phyloP scores from a whole-genome alignment of 2,797 vertebrate species.

The Tamandua tetradactyla region DNA sequence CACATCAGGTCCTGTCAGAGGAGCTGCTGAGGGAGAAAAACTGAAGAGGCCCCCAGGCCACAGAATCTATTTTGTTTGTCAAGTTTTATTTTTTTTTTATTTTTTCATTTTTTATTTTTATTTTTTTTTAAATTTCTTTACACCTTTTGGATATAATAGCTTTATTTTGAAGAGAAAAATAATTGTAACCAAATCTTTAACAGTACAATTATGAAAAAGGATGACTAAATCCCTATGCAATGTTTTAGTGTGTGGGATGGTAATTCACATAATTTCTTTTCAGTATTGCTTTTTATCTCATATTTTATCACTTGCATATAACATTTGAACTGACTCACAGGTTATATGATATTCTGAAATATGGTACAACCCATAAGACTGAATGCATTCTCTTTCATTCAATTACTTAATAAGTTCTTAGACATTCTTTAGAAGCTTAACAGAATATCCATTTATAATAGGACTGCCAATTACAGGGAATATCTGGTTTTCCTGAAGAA shows the following conservation, averaged over 20 bases:
- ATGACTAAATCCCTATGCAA: constrained; percentile 48
- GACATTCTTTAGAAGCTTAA: constrained; percentile 77
- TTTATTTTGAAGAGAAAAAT: constrained; percentile 61
- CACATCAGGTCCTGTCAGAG: too few relatives aligned
- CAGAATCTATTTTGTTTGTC: too few relatives aligned
- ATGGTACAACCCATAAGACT: constrained; percentile 45
- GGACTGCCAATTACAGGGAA: constrained; percentile 62
- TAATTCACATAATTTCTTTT: constrained; percentile 64
- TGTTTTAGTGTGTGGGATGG: constrained; percentile 59
- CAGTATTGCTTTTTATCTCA: constrained; percentile 67
- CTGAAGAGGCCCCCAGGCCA: too few relatives aligned
- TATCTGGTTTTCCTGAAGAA: constrained; percentile 65
- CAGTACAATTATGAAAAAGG: constrained; percentile 61
- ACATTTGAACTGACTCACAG: constrained; percentile 71
- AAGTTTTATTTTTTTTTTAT: too few relatives aligned
- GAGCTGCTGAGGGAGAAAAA: too few relatives aligned
- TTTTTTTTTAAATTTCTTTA: constrained; percentile 65
- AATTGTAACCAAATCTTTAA: constrained; percentile 57
- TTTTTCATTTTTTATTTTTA: too few relatives aligned
- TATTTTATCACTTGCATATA: constrained; percentile 67
- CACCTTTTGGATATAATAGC: constrained; percentile 43
- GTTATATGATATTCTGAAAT: constrained; percentile 75
- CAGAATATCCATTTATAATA: constrained; percentile 75
- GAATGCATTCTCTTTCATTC: constrained; percentile 69
- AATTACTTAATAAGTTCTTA: constrained; percentile 77